These are phyloP conservation scores for Automeris io DNA, from an alignment of 2,888 invertebrate genomes.

Conservation along the genomic window DNA sequence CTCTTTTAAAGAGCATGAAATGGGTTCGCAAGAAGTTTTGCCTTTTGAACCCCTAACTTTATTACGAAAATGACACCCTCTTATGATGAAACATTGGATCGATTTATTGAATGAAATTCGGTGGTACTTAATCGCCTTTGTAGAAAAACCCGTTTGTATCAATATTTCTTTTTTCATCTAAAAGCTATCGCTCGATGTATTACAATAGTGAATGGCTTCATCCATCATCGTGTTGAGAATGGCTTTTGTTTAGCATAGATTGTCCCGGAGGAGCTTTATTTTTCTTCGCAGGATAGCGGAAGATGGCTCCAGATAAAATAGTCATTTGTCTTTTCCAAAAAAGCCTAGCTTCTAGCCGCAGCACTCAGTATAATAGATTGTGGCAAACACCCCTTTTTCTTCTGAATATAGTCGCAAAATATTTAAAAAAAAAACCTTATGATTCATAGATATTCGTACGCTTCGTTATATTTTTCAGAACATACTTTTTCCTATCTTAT, in stretches of 20 bases:
- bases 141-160: slow-evolving; percentile 22
- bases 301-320: slow-evolving; percentile 35
- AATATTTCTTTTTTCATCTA: slow-evolving; percentile 18
- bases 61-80: neutral
- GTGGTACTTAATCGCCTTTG: neutral
- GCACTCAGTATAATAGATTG: neutral
- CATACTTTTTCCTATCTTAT: too few relatives aligned
- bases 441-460: too few relatives aligned
- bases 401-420: neutral
- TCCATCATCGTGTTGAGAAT: slow-evolving; percentile 41
- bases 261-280: slow-evolving; percentile 25
- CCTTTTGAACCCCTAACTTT: too few relatives aligned
- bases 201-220: slow-evolving; percentile 28
- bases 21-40: too few relatives aligned
- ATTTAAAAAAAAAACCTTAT: too few relatives aligned
- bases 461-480: too few relatives aligned
- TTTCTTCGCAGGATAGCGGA: slow-evolving; percentile 29
- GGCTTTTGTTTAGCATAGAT: slow-evolving; percentile 41
- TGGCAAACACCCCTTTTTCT: neutral
- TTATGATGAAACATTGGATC: neutral
- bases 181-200: slow-evolving; percentile 24
- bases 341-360: slow-evolving; percentile 10
- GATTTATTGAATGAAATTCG: neutral
- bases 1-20: too few relatives aligned
- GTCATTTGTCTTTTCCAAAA: slow-evolving; percentile 40